A percentile compares a stretch with the other conserved stretches of the same genome.
Conservation (phyloP, 2,888 invertebrate genomes). For the Nipponacmea schrenckii region DNA sequence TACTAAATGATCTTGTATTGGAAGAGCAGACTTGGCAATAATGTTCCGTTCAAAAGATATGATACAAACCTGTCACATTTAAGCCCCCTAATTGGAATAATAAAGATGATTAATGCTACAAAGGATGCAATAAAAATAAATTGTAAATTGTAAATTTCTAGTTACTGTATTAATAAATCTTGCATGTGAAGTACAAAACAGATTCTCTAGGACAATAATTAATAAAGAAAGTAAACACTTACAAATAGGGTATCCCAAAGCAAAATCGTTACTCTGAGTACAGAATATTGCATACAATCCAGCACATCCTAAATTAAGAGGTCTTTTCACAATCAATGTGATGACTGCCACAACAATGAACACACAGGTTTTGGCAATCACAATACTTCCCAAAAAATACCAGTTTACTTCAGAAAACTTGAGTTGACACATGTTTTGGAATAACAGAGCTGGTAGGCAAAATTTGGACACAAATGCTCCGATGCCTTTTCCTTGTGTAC, state of each 20-base stretch:
- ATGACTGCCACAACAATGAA: slow-evolving; percentile 76
- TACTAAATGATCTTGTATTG: no score
- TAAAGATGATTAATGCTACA: no score
- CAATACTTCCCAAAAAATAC: slow-evolving; percentile 86
- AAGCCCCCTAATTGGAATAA: no score
- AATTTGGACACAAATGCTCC: slow-evolving; percentile 93
- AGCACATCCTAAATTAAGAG: slow-evolving; percentile 83
- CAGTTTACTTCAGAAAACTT: slow-evolving; percentile 80
- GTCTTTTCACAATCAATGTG: slow-evolving; percentile 79
- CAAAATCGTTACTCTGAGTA: slow-evolving; percentile 97
- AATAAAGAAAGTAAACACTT: slow-evolving; percentile 63
- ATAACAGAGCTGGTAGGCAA: slow-evolving; percentile 90
- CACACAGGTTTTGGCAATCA: slow-evolving; percentile 85
- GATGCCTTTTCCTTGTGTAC: slow-evolving; percentile 74
- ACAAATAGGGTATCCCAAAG: slow-evolving; percentile 95
- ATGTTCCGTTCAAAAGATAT: no score
- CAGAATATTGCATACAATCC: slow-evolving; percentile 94
- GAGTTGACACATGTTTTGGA: slow-evolving; percentile 86
- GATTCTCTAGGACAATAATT: no score
- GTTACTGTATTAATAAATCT: no score
- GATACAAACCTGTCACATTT: no score
- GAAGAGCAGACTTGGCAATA: no score
- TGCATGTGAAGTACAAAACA: no score
- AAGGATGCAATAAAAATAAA: no score
- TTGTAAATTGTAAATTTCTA: no score